Evolutionary conservation across 2,888 invertebrate species (phyloP), one percentile per base, ranked within the genome.

Genomic region (Dichetophora obliterata): DNA sequence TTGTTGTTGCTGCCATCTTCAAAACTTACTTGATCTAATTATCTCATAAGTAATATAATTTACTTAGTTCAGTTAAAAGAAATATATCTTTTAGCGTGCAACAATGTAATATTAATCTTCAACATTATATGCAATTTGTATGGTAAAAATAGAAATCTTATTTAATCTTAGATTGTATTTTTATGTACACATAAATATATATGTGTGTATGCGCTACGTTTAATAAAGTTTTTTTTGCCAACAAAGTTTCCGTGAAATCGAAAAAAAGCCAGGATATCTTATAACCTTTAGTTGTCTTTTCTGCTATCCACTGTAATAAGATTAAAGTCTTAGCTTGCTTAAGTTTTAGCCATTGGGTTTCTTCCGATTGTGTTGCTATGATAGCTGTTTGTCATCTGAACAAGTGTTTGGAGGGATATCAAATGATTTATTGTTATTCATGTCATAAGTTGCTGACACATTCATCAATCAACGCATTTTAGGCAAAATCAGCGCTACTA

Each of bases 341-440:
- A 54, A 19, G 22, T 19, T 19, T 22, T 6, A 19, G 19, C 19
- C 54, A 22, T 2, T 19, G 54, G 5, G 5, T 19, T n/a, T 19
- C 54, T 54, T 43, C 2, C 2, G 43, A 43, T 6, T 43, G 11
- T 43, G 43, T 43, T 43, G 43, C 3, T 43, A 2, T 24, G 59
- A 27, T 59, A 27, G 27, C 14, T 19, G 59, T 27, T 6, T 14
- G 27, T 34, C 63, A 43, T 50, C 43, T 34, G 22, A 57, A 19
- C 71, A 57, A 52, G 37, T 31, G 54, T 54, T 57, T 50, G 66
- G 16, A 19, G 63, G 54, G 37, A 31, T 27, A 74, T 14, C 66
- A 63, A 85, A 84, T 87, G 87, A 87, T 87, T 87, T 87, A 87
- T 87, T 85, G 87, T 87, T 86, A 87, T 87, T 86, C 86, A 84